Conservation (phyloP, 2,113 vertebrate species). For the Odocoileus hemionus region DNA sequence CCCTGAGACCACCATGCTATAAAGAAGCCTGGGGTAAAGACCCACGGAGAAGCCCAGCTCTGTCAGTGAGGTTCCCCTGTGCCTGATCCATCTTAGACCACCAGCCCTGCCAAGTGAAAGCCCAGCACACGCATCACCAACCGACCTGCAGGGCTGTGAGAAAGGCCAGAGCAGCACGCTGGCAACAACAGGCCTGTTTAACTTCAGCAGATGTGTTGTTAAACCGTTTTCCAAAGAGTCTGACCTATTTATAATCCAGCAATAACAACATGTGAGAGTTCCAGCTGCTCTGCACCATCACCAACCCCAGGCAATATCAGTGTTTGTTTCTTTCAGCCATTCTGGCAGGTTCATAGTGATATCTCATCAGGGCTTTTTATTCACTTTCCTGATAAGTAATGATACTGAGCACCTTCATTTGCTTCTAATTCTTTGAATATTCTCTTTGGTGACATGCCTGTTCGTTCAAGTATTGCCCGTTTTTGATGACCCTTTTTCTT, state of each 20-base stretch:
- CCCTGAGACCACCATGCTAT: not conserved
- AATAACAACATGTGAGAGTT: rapidly evolving
- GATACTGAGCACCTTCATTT: not conserved
- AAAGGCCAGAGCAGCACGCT: not conserved
- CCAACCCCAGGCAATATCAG: not conserved
- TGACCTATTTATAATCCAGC: not conserved
- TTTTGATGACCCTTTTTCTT: not conserved
- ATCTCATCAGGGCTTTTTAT: not conserved
- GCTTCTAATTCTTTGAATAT: not conserved
- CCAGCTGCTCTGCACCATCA: not conserved
- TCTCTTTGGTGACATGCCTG: not conserved
- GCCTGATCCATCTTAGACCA: not conserved
- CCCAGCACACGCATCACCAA: not conserved
- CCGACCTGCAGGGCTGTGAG: not conserved
- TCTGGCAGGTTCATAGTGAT: not conserved
- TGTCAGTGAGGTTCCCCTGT: not conserved
- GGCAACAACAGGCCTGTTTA: not conserved
- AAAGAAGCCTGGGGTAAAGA: not conserved
- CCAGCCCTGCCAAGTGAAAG: not conserved
- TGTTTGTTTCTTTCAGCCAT: not conserved
- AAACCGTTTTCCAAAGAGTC: not conserved
- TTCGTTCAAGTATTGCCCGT: not conserved
- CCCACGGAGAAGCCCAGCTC: not conserved
- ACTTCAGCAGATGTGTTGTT: not conserved
- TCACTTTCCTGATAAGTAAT: not conserved